Base-by-base conservation (phyloP, 2,888 invertebrate genomes). In the Tolmerus cingulatus region DNA sequence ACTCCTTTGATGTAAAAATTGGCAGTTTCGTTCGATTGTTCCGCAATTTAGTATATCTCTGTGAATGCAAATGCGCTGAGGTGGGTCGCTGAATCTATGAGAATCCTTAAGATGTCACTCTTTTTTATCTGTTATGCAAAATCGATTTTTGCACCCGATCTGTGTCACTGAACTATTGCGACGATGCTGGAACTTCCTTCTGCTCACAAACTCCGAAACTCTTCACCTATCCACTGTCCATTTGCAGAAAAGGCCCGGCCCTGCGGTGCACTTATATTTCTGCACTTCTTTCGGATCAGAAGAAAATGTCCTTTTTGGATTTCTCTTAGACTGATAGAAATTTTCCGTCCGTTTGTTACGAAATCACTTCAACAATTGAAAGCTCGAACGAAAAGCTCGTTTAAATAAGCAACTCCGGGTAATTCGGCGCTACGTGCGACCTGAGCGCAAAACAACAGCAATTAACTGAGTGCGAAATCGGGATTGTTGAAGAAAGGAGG, bases 281-380 rank as follows among this genome's bases (percentile, higher is more conserved):
- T 78, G 34, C 19, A 27, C 5, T 46, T 79, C 23, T n/a, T 34
- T 55, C 51, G 16, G 16, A 37, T 30, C 2, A 82, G 57, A 40
- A 57, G 43, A 55, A 34, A 57, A 66, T 84, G 7, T 37, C 19
- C 37, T 66, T 74, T 74, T 34, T 40, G 23, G 66, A 66, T 5
- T 51, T 51, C 2, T 77, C 4, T 55, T 77, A 19, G 30, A 86
- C 51, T 19, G 46, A 76, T 30, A 19, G 30, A 86, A 43, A 57
- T 40, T 77, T n/a, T 57, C 82, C 87, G 86, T 88, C 89, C 88
- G 88, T 87, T 81, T 88, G 87, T 88, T 79, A 88, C 88, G 82
- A 88, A 87, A 89, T 87, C 88, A 87, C 89, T 87, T 77, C 88
- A 78, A 85, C 89, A 88, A 88, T 89, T 89, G 89, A 87, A 88